phyloP scores from a whole-genome alignment of 2,888 invertebrate species.

The Cryptocephalus moraei region DNA sequence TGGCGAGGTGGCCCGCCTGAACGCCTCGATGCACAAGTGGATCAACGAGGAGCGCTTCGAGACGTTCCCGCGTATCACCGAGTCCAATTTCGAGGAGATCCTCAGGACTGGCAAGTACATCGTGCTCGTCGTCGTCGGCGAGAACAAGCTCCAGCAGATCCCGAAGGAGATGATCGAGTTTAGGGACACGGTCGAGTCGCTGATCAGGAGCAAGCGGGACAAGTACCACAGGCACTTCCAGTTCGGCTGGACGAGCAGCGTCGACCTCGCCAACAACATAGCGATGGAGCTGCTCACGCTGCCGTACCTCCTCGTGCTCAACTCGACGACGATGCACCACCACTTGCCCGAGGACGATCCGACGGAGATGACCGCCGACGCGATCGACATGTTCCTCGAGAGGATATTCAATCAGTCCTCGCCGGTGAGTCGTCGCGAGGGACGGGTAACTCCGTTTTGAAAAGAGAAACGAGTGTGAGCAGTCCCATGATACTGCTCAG shows the following conservation, averaged over 20 bases:
- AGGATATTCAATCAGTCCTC: conserved; percentile 68
- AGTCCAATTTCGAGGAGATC: conserved; percentile 73
- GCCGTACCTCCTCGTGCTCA: conserved; percentile 61
- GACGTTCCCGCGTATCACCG: conserved; percentile 78
- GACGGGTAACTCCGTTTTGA: no score
- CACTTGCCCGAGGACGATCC: conserved; percentile 64
- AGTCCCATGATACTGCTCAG: no score
- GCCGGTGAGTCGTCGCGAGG: conserved; percentile 61
- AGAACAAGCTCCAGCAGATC: conserved; percentile 75
- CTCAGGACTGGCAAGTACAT: conserved; percentile 77
- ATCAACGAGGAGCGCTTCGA: conserved; percentile 82
- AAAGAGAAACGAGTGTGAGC: no score
- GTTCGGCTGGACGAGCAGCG: conserved; percentile 91
- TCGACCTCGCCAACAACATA: conserved; percentile 86
- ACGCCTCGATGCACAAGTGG: conserved; percentile 73
- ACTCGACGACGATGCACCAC: conserved; percentile 86
- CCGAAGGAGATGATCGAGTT: conserved; percentile 66
- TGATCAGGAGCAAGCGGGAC: conserved; percentile 55
- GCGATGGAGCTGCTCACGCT: conserved; percentile 54
- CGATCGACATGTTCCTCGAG: conserved; percentile 64
- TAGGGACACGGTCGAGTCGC: conserved; percentile 72
- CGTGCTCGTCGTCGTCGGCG: conserved; percentile 79
- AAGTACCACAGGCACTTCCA: conserved; percentile 74
- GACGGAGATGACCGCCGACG: conserved; percentile 40
- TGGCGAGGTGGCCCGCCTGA: conserved; percentile 44